These are phyloP conservation scores for Drosophila truncata DNA, from an alignment of 1,140 invertebrate genomes.

Conservation along the genomic window DNA sequence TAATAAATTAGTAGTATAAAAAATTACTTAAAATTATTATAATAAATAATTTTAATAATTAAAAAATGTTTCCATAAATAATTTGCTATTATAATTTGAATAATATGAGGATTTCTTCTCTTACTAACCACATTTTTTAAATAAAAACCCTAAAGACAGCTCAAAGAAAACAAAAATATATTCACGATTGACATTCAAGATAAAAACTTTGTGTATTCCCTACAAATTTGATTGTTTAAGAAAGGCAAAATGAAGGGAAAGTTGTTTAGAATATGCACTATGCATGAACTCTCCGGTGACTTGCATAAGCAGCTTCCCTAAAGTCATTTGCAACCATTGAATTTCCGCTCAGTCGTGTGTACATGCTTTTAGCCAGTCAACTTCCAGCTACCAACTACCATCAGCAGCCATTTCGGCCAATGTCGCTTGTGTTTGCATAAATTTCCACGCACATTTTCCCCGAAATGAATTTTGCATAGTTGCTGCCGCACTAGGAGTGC, in stretches of 20 bases:
- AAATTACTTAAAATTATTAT: too few species aligned
- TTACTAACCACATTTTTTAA: not conserved
- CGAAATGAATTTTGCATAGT: conserved; percentile 43
- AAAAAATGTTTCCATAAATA: too few species aligned
- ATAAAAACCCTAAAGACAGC: too few species aligned
- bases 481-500: not conserved
- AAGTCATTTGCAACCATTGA: conserved; percentile 45
- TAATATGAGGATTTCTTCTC: not conserved
- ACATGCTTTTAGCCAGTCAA: conserved; percentile 7
- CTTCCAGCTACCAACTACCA: conserved; percentile 9
- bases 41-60: too few species aligned
- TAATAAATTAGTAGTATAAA: not conserved
- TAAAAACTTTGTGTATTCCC: not conserved
- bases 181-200: conserved; percentile 2
- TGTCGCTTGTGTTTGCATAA: conserved; percentile 38
- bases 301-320: conserved; percentile 19
- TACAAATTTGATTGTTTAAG: conserved; percentile 13
- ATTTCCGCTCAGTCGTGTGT: conserved; percentile 18
- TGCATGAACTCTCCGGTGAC: not conserved
- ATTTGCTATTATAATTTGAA: too few species aligned
- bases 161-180: not conserved
- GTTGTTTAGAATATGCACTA: conserved; percentile 2
- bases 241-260: not conserved
- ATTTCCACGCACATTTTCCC: conserved; percentile 37
- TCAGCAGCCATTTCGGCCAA: conserved; percentile 27